A percentile compares a stretch with the other conserved stretches of the same genome.
Evolutionary conservation across 2,888 invertebrate genomes (phyloP).

Genomic region (Brenthis ino): DNA sequence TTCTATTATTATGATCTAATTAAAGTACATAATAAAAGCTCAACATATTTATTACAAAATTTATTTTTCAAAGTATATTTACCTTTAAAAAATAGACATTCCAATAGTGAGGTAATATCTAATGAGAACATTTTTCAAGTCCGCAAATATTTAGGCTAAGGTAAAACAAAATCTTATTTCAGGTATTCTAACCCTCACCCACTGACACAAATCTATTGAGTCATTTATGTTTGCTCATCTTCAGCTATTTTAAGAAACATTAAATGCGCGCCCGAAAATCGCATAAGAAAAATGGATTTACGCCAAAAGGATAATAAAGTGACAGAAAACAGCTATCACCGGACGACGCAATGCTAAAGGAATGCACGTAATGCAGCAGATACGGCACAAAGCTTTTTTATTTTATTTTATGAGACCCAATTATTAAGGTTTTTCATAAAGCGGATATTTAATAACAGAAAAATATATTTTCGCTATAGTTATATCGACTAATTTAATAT

Average conservation of each 20-base stretch:
- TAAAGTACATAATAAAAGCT: no score
- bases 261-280: conserved; percentile 49
- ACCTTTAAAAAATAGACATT: conserved; percentile 14
- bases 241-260: conserved; percentile 64
- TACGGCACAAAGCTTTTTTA: conserved; percentile 70
- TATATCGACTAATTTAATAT: conserved; percentile 36
- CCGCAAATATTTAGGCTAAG: conserved; percentile 64
- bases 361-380: conserved; percentile 66
- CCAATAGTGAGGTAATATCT: conserved; percentile 37
- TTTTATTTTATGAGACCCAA: conserved; percentile 60
- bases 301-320: conserved; percentile 52
- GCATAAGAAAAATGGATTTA: conserved; percentile 44
- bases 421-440: conserved; percentile 66
- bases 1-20: no score
- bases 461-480: conserved; percentile 20
- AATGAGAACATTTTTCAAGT: conserved; percentile 30
- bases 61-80: not conserved
- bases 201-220: conserved; percentile 68
- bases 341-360: conserved; percentile 69
- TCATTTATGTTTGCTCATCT: conserved; percentile 62
- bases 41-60: no score
- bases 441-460: conserved; percentile 39
- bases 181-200: conserved; percentile 74
- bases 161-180: conserved; percentile 64
- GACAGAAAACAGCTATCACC: conserved; percentile 54